Conservation (phyloP, 37 sponge, comb jelly and placozoan genomes). For the Beroe forskalii region DNA sequence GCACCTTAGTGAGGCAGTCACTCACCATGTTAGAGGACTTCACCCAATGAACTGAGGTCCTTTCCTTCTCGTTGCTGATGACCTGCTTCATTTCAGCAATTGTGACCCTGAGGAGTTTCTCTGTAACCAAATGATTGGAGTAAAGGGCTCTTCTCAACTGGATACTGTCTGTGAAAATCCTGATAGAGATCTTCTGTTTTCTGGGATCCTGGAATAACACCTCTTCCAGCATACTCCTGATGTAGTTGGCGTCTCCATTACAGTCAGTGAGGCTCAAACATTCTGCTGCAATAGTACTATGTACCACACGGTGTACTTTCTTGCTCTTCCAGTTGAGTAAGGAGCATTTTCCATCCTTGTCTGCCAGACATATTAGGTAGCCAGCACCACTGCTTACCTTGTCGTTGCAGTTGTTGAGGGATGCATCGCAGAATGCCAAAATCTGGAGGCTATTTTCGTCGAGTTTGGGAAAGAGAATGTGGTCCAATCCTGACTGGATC, state of each 20-base stretch:
- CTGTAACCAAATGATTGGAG: not conserved
- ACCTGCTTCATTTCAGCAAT: not conserved
- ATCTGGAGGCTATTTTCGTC: not conserved
- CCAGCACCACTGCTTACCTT: not conserved
- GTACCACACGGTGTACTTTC: not conserved
- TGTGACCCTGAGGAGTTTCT: not conserved
- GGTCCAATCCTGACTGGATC: not conserved
- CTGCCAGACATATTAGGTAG: not conserved
- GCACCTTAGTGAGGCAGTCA: not conserved
- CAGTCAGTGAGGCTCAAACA: not conserved
- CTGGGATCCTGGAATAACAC: not conserved
- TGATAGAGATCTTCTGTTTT: not conserved
- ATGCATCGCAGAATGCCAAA: not conserved
- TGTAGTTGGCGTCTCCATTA: not conserved
- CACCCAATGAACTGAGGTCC: not conserved
- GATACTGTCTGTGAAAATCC: not conserved
- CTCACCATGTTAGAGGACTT: not conserved
- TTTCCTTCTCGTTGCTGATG: not conserved
- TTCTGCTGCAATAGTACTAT: not conserved
- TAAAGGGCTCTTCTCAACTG: not conserved
- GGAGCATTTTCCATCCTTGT: not conserved
- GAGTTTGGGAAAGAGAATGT: not conserved
- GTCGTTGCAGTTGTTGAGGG: not conserved
- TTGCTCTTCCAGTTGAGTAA: not conserved
- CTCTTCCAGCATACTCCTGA: not conserved